phyloP scores from a whole-genome alignment of 2,888 invertebrate species.

The Marronus borbonicus region DNA sequence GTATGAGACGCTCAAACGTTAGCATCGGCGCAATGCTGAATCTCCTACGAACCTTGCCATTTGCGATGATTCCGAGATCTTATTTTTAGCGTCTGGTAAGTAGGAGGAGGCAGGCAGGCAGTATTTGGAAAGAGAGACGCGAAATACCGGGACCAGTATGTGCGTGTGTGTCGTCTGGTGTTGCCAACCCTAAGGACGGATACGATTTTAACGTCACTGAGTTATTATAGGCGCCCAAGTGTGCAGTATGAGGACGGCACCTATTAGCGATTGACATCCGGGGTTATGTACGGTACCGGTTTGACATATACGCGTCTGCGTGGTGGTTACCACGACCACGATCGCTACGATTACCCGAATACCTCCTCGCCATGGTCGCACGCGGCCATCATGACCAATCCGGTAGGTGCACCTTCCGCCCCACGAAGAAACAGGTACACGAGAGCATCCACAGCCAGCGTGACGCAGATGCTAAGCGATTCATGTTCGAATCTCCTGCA shows the following conservation, averaged over 20 bases:
- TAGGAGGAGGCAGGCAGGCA: constrained; percentile 41
- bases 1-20: background rate
- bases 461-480: constrained; percentile 88
- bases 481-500: constrained; percentile 90
- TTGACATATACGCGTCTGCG: constrained; percentile 66
- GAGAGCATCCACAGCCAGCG: constrained; percentile 85
- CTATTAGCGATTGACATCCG: background rate
- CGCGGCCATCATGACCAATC: constrained; percentile 66
- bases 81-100: constrained; percentile 25
- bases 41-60: background rate
- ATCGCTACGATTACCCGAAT: constrained; percentile 57
- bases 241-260: background rate
- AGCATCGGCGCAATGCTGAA: constrained; percentile 17
- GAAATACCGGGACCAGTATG: constrained; percentile 5
- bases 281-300: constrained; percentile 58
- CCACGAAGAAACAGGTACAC: constrained; percentile 81
- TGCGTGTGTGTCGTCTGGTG: constrained; percentile 50
- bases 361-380: constrained; percentile 61
- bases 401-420: constrained; percentile 65
- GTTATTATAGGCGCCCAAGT: background rate
- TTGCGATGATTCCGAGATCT: background rate
- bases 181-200: background rate
- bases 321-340: constrained; percentile 64
- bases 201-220: too few species aligned
- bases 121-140: constrained; percentile 24